These are phyloP conservation scores for Ecliptopera silaceata DNA, from an alignment of 2,888 invertebrate genomes.

Conservation along the genomic window DNA sequence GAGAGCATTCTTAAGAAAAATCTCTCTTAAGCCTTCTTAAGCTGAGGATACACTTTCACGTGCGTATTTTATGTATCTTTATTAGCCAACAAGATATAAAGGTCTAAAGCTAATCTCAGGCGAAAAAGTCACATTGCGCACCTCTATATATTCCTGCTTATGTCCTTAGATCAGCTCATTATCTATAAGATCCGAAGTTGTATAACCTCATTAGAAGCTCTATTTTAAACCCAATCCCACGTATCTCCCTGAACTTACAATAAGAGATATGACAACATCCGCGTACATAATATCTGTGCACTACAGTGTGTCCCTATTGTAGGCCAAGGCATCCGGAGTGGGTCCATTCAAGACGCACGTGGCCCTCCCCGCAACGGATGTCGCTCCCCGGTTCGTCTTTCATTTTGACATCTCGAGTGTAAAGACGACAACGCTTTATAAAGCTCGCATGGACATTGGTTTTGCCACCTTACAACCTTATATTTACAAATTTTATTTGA, in stretches of 20 bases:
- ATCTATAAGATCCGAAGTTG: constrained; percentile 1
- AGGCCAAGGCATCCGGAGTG: constrained; percentile 65
- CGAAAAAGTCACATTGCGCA: background rate
- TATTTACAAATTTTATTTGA: too few species aligned
- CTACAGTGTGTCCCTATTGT: constrained; percentile 49
- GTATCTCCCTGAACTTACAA: constrained; percentile 20
- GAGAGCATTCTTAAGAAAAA: constrained; percentile 17
- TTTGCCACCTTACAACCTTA: background rate
- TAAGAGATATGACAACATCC: constrained; percentile 33
- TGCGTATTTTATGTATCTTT: too few species aligned
- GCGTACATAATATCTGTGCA: constrained; percentile 46
- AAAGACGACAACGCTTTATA: constrained; percentile 1
- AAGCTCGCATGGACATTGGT: background rate
- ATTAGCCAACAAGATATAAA: too few species aligned
- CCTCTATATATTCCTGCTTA: too few species aligned
- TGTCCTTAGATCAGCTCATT: background rate
- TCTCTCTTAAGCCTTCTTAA: constrained; percentile 6
- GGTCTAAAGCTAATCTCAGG: too few species aligned
- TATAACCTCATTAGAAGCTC: constrained; percentile 16
- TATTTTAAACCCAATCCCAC: constrained; percentile 16
- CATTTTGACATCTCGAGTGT: constrained; percentile 26
- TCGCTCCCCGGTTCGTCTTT: constrained; percentile 35
- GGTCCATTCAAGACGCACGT: constrained; percentile 74
- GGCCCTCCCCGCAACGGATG: constrained; percentile 66
- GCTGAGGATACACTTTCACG: constrained; percentile 4